phyloP scores from a whole-genome alignment of 2,888 invertebrate genomes.

The Penaeus monodon region DNA sequence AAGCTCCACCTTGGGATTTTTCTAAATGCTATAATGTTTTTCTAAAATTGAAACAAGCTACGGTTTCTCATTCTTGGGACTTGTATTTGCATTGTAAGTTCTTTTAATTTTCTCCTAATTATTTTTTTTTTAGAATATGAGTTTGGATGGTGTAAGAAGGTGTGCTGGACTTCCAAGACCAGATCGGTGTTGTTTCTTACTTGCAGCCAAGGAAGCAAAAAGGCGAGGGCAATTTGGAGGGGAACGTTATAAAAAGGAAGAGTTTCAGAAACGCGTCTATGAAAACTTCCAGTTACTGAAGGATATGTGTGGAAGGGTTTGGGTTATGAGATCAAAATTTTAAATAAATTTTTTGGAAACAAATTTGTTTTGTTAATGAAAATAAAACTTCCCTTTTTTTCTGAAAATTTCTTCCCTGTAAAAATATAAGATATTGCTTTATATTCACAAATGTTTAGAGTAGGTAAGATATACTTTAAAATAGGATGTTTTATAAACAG shows the following conservation, averaged over 20 bases:
- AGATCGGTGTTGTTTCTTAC: conserved; percentile 85
- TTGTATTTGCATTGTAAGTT: no score
- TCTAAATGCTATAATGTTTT: no score
- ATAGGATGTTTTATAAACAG: no score
- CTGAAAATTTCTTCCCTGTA: no score
- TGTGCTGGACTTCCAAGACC: conserved; percentile 87
- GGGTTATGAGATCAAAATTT: background rate
- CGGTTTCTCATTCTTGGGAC: no score
- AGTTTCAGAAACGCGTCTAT: conserved; percentile 82
- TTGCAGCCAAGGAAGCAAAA: conserved; percentile 75
- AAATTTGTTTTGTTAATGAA: background rate
- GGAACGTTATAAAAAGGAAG: conserved; percentile 82
- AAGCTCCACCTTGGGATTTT: no score
- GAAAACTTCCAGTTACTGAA: conserved; percentile 74
- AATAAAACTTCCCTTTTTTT: background rate
- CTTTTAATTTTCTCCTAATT: background rate
- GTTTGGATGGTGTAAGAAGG: conserved; percentile 90
- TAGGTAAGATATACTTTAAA: no score
- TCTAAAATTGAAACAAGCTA: no score
- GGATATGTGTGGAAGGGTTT: conserved; percentile 46
- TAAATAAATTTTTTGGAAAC: background rate
- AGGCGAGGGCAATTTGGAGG: conserved; percentile 83
- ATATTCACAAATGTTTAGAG: no score
- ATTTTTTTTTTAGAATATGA: conserved; percentile 74
- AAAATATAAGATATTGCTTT: no score